These are phyloP conservation scores for Eptesicus fuscus DNA, from an alignment of 2,113 vertebrate genomes.

Conservation along the genomic window DNA sequence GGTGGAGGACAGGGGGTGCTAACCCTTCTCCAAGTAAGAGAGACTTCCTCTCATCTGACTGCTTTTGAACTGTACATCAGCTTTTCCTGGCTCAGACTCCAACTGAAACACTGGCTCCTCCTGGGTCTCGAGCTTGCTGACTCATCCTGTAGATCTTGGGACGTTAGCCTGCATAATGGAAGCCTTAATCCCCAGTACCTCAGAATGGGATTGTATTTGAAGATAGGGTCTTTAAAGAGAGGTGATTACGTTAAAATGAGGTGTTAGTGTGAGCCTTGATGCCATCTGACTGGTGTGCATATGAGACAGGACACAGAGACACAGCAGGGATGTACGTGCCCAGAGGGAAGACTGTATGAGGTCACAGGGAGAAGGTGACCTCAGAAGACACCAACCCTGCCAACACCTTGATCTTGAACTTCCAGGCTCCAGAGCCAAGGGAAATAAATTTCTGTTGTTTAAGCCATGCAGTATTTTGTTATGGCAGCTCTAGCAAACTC, in stretches of 20 bases:
- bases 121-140: not conserved
- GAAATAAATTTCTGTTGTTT: not conserved
- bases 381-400: not conserved
- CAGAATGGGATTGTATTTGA: not conserved
- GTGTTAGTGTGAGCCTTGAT: not conserved
- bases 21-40: not conserved
- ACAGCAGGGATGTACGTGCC: not conserved
- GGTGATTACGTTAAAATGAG: not conserved
- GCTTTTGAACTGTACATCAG: not conserved
- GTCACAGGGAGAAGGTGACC: not conserved
- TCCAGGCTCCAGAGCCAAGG: not conserved
- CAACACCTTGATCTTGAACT: not conserved
- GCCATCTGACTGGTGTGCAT: not conserved
- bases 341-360: not conserved
- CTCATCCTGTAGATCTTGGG: not conserved
- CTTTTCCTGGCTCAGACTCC: not conserved
- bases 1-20: not conserved
- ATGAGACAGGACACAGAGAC: not conserved
- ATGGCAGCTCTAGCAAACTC: not conserved
- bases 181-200: not conserved
- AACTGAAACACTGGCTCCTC: not conserved
- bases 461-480: not conserved
- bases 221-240: not conserved
- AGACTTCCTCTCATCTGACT: not conserved
- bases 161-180: not conserved